Conservation (phyloP, 2,888 invertebrate genomes). For the Drosophila prostipennis region DNA sequence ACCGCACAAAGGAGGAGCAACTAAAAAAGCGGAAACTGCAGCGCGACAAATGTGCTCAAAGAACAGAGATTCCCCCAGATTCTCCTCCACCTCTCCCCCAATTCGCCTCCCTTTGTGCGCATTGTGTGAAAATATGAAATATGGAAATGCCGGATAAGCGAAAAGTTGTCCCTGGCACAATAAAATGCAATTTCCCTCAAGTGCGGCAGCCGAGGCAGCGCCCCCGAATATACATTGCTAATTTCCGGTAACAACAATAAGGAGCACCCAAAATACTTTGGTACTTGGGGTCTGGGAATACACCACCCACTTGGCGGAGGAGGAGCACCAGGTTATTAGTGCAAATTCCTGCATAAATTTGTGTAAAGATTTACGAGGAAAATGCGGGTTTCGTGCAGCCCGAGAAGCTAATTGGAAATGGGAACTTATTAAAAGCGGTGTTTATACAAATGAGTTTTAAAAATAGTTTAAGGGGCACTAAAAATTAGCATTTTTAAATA, state of each 20-base stretch:
- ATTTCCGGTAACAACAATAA: constrained; percentile 50
- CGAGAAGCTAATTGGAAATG: constrained; percentile 26
- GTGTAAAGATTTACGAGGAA: constrained; percentile 7
- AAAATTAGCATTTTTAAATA: constrained; percentile 6
- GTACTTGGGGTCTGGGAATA: not conserved
- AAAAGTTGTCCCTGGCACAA: constrained; percentile 54
- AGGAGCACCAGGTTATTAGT: constrained; percentile 23
- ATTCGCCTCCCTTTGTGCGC: constrained; percentile 9
- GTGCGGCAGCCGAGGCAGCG: constrained; percentile 30
- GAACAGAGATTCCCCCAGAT: constrained; percentile 40
- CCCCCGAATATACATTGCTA: constrained; percentile 42
- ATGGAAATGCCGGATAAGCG: constrained; percentile 54
- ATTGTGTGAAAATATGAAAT: constrained; percentile 54
- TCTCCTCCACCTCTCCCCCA: not conserved
- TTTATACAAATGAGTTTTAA: not conserved
- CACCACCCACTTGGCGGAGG: constrained; percentile 1
- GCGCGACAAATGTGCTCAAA: constrained; percentile 53
- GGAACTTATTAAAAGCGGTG: constrained; percentile 5
- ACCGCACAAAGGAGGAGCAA: constrained; percentile 40
- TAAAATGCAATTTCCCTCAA: constrained; percentile 63
- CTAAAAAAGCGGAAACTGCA: constrained; percentile 62
- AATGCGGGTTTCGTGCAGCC: not conserved
- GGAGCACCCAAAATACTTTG: constrained; percentile 12
- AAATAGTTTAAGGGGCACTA: not conserved
- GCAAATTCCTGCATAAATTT: constrained; percentile 35